Conservation (phyloP, 2,888 invertebrate species). For the Acrobasis consociella region DNA sequence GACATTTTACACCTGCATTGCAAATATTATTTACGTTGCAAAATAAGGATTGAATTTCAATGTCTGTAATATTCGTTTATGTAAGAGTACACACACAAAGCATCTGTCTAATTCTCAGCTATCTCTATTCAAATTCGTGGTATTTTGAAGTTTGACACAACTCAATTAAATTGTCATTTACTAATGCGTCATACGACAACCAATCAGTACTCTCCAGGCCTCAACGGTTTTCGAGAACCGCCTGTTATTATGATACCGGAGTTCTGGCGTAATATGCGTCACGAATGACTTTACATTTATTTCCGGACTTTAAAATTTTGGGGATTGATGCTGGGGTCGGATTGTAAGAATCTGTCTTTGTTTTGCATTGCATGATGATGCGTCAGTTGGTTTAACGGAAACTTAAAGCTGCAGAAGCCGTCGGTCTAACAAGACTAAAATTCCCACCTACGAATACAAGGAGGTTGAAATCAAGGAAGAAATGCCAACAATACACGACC, state of each 20-base stretch:
- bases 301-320: neutral
- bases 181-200: neutral
- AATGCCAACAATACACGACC: conserved; percentile 80
- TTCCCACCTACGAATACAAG: conserved; percentile 76
- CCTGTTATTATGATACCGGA: neutral
- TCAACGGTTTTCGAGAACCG: neutral
- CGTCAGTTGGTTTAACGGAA: no score
- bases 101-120: no score
- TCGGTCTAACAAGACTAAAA: conserved; percentile 74
- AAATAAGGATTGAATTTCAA: neutral
- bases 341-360: no score
- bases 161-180: neutral
- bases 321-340: no score
- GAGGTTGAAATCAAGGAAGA: conserved; percentile 75
- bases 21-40: neutral
- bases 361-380: no score
- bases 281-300: neutral
- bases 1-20: neutral
- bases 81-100: no score
- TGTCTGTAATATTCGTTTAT: neutral
- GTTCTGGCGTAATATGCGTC: conserved; percentile 1
- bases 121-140: neutral
- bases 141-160: neutral
- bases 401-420: conserved; percentile 76
- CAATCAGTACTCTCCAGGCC: neutral